Base-by-base conservation (phyloP, 2,113 vertebrate species). In the Perccottus glenii region DNA sequence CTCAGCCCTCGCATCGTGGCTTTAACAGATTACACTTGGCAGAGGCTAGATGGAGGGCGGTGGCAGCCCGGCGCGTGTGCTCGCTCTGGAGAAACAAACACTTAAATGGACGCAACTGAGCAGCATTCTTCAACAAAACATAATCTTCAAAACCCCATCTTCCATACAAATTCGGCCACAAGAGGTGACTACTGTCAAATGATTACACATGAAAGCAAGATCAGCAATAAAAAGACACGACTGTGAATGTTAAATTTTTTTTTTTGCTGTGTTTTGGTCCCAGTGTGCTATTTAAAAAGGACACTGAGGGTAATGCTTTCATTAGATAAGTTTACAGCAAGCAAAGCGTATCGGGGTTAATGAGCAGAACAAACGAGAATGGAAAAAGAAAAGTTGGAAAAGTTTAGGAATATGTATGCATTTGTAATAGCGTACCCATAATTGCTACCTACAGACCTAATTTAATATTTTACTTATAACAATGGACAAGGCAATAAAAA, bases 21-120 rank as follows among this genome's bases (percentile, higher is more conserved):
- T 83, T 82, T 82, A 85, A 87, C 86, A 90, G 86, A 90, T 83
- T 85, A 84, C 73, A 80, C 78, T 85, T 87, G 84, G 88, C 85
- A 83, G 65, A 71, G 75, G 81, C 74, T 68, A 63, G 82, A 75
- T 80, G 77, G 77, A 82, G 82, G 87, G 86, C 66, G 80, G 75
- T 62, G 75, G 78, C 64, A 52, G 65, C 80, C 77, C 81, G 83
- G 82, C 70, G 51, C 56, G 19, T 66, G 19, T 66, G 80, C 84
- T 78, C 12, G 66, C 75, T 83, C 73, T 68, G 75, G 68, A 83
- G 83, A 82, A 82, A 88, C 80, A 88, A 83, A 85, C 80, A 74
- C 78, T 82, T 79, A 84, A 89, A 84, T 80, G 64, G 79, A 87
- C 82, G 84, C 81, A 90, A 81, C 71, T 78, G 83, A 84, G 79